Evolutionary conservation across 2,113 vertebrate species (phyloP).

Genomic region (Labeo catla): DNA sequence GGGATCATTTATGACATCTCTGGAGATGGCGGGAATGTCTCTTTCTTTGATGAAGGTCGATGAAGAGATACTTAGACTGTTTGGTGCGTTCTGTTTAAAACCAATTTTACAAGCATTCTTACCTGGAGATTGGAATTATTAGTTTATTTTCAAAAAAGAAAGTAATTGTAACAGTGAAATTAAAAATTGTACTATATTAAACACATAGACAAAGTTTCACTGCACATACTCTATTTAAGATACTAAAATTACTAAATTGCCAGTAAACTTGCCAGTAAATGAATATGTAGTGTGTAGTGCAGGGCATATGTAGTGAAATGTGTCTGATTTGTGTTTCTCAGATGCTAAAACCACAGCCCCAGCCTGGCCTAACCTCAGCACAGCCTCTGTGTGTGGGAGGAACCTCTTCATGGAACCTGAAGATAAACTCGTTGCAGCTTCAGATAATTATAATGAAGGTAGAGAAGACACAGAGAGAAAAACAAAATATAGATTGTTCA

Average conservation of each 20-base stretch:
- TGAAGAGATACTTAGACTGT: conserved; percentile 78
- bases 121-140: not conserved
- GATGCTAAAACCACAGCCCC: conserved; percentile 84
- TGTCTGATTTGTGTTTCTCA: conserved; percentile 57
- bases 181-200: not conserved
- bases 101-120: not conserved
- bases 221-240: not conserved
- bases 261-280: not conserved
- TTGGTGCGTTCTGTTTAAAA: conserved; percentile 75
- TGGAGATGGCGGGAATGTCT: conserved; percentile 94
- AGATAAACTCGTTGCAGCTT: not conserved
- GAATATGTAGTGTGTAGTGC: no score
- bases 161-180: not conserved
- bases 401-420: conserved; percentile 66
- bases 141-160: not conserved
- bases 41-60: conserved; percentile 84
- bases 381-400: conserved; percentile 64
- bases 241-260: not conserved
- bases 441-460: conserved; percentile 46
- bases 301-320: not conserved
- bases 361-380: conserved; percentile 84
- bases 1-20: conserved; percentile 91
- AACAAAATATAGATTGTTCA: not conserved
- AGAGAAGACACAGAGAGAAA: not conserved
- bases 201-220: not conserved